Base-by-base conservation (phyloP, 1,140 invertebrate genomes). In the Papilio polytes region DNA sequence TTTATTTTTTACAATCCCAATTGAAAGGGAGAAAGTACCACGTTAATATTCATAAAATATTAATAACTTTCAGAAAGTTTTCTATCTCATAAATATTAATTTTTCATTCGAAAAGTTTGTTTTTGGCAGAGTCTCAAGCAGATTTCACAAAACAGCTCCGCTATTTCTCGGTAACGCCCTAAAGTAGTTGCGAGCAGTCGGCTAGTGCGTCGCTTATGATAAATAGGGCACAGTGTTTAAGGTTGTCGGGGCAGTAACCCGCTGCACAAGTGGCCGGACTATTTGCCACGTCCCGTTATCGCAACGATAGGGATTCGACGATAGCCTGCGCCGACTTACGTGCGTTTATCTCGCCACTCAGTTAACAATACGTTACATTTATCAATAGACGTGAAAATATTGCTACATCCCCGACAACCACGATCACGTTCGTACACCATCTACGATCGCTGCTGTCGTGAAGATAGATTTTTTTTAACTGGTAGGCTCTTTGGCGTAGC, bases 331-430 rank as follows among this genome's bases (percentile, higher is more conserved):
- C 87, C 87, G 89, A 89, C 86, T 90, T 89, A 83, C 83, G 82
- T 86, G 78, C 78, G 76, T 84, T 91, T 94, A 93, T 94, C 90
- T 90, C 86, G 86, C 86, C 88, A 90, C 92, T 90, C 91, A 93
- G 85, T 91, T 82, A 86, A 82, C 85, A 85, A 81, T 87, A 85
- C 82, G 85, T 82, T 86, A 82, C 83, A 84, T 81, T 88, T 89
- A 89, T 89, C 85, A 85, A 48, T 82, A 80, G 85, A 87, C 84
- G 88, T 91, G 74, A 87, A 89, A 91, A 84, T 84, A 89, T 73
- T 84, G 81, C 76, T 87, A 86, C 85, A 82, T 63, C 72, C 83
- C 85, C 76, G 79, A 22, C 41, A 44, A 15, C 74, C 72, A 73
- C 80, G 80, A 22, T 78, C 74, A 59, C 73, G 56, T 82, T 73